Evolutionary conservation across 2,113 vertebrate genomes (phyloP).

Genomic region (Megaptera novaeangliae): DNA sequence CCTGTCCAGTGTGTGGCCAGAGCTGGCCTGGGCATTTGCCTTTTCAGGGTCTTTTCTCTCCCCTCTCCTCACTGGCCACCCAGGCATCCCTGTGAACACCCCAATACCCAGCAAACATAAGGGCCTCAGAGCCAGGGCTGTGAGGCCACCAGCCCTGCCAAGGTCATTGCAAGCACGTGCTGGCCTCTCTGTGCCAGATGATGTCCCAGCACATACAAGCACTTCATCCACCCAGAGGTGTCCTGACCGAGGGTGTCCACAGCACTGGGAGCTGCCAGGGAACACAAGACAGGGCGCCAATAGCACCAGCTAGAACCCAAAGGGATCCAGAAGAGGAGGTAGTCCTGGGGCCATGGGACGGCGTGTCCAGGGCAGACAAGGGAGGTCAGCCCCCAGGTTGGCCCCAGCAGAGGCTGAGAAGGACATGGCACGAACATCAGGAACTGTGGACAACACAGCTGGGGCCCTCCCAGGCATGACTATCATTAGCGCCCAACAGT

Average conservation of each 20-base stretch:
- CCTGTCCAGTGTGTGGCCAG: fast-evolving
- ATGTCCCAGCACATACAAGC: fast-evolving
- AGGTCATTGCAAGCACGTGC: background rate
- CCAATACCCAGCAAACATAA: background rate
- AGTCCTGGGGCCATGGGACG: background rate
- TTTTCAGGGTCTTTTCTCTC: background rate
- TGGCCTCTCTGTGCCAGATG: background rate
- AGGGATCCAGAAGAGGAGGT: background rate
- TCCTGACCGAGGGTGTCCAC: background rate
- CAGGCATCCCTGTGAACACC: background rate
- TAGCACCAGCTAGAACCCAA: background rate
- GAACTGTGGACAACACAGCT: fast-evolving
- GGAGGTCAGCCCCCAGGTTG: background rate
- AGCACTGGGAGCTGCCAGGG: background rate
- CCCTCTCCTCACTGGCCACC: background rate
- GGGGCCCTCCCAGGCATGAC: background rate
- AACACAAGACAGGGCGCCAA: background rate
- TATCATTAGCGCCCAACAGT: background rate
- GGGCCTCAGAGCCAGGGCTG: background rate
- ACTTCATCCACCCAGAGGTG: background rate
- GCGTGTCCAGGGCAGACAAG: too few relatives aligned
- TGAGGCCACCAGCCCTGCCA: too few relatives aligned
- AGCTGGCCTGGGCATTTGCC: too few relatives aligned
- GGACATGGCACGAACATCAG: background rate
- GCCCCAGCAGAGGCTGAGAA: background rate